Evolutionary conservation across 2,113 vertebrate genomes (phyloP), one percentile per base, ranked within the genome.

Genomic region (Brachyhypopomus gauderio): DNA sequence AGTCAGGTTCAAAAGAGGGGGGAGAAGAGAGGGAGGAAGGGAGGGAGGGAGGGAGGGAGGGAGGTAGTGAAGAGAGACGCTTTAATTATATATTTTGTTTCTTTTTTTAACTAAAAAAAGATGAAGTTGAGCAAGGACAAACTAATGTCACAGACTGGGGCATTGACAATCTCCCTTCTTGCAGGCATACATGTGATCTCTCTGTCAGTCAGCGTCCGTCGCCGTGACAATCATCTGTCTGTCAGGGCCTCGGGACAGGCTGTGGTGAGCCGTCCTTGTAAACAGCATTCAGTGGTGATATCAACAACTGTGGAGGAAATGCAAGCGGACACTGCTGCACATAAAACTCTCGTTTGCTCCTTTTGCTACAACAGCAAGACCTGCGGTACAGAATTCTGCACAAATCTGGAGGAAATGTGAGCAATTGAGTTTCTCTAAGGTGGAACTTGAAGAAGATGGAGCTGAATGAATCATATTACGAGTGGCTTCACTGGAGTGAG

Each of bases 91-190:
- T 86, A 85, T 85, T 88, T 78, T 69, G 38, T 82, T 66, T 85
- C 85, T 90, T 87, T 90, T 83, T 87, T 88, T 88, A 87, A 90
- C 85, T 88, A 86, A 90, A 93, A 89, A 84, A 87, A 87, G 78
- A 48, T 5, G 79, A 85, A 91, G 92, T 93, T 92, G 90, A 93
- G 93, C 92, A 94, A 94, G 93, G 93, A 94, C 93, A 91, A 91
- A 92, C 89, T 93, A 94, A 94, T 94, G 93, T 94, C 93, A 94
- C 84, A 87, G 91, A 92, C 91, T 93, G 90, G 88, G 92, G 93
- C 92, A 77, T 88, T 92, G 87, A 86, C 81, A 84, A 89, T 90
- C 91, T 91, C 89, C 90, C 92, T 88, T 91, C 92, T 92, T 78
- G 84, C 89, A 92, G 93, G 92, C 91, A 90, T 82, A 88, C 90